Conservation (phyloP, 2,113 vertebrate species). For the Paramisgurnus dabryanus region DNA sequence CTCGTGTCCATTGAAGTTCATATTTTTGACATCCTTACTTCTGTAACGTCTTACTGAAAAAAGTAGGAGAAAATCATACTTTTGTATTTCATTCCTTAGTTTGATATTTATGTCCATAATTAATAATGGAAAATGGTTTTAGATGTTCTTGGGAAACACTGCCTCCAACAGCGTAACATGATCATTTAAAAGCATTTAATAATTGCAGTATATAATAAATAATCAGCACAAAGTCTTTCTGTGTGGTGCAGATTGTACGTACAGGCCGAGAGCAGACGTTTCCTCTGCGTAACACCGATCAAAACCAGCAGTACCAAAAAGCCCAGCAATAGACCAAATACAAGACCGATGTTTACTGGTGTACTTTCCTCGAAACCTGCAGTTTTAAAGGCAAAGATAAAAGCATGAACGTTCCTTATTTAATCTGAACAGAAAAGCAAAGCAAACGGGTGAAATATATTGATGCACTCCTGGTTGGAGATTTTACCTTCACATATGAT, state of each 20-base stretch:
- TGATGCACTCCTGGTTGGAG: background rate
- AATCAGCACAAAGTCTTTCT: background rate
- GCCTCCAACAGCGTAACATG: background rate
- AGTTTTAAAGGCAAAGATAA: background rate
- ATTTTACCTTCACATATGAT: constrained; percentile 58
- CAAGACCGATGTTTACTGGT: background rate
- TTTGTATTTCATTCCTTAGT: too few relatives aligned
- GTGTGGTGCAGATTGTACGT: background rate
- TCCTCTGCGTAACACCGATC: constrained; percentile 34
- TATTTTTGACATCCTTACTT: background rate
- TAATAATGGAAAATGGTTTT: background rate
- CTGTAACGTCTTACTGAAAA: constrained; percentile 36
- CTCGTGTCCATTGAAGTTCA: background rate
- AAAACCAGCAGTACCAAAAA: constrained; percentile 20
- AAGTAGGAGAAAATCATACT: background rate
- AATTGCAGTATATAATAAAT: background rate
- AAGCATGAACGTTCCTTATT: too few relatives aligned
- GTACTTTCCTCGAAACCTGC: background rate
- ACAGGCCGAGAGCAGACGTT: constrained; percentile 13
- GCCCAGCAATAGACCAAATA: constrained; percentile 3
- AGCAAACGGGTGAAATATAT: too few relatives aligned
- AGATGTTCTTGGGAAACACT: background rate
- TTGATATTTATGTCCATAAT: too few relatives aligned
- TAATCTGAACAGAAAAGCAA: too few relatives aligned
- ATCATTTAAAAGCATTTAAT: background rate